Evolutionary conservation across 2,888 invertebrate genomes (phyloP), one percentile per base, ranked within the genome.

Genomic region (Steromphala cineraria): DNA sequence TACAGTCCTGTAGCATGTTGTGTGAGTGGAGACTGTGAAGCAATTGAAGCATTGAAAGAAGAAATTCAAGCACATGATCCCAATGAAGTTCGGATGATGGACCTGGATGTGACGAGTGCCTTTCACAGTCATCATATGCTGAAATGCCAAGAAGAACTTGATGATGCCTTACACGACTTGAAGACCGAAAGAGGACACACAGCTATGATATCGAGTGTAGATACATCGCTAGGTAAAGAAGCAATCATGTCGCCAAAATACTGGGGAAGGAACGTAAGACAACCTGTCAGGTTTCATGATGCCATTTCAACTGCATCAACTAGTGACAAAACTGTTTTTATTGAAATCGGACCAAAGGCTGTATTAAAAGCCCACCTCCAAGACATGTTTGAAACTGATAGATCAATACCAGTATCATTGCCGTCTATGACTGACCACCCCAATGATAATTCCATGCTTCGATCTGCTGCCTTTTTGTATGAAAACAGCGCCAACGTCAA

Each of bases 311-410:
- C 85, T 2, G 74, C 79, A 3, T 55, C 81, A 0, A 67, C 75
- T 19, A 79, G 75, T 1, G 75, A 71, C 1, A 78, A 71, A 19
- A 87, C 85, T 74, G 71, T 90, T 7, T 86, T 87, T 80, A 52
- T 91, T 8, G 91, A 91, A 80, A 87, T 91, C 40, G 90, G 90
- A 2, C 90, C 90, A n/a, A 85, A 81, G 55, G 89, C 89, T n/a
- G 89, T 89, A 24, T 71, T 90, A 46, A 52, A 80, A 13, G 82
- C 86, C 7, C 87, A 89, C 56, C 19, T 87, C 0, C 55, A 21
- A 5, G 83, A 87, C 28, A 85, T 86, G 2, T 84, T 87, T 52
- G 75, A 15, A 10, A 13, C 28, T 4, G 17, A n/a, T 2, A 1
- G 10, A 5, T 8, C n/a, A 36, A 17, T 24, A 15, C 19, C 19